phyloP scores from a whole-genome alignment of 2,888 invertebrate species.

The Plagiodera versicolora region DNA sequence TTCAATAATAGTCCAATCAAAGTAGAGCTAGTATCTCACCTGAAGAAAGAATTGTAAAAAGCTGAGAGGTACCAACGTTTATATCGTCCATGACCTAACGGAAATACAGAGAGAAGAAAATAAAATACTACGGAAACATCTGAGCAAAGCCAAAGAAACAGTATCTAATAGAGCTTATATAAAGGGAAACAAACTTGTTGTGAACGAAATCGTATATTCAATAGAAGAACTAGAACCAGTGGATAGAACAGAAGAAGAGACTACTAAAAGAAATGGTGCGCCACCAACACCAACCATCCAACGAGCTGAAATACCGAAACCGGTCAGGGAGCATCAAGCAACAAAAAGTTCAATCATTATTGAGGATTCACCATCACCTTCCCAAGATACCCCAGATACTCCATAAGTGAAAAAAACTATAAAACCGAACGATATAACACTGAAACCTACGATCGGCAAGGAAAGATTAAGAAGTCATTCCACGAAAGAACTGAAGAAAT shows the following conservation, averaged over 20 bases:
- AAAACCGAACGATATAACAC: no score
- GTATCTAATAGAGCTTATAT: constrained; percentile 4
- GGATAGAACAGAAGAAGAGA: constrained; percentile 4
- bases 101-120: no score
- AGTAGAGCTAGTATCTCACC: constrained; percentile 1
- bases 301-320: background rate
- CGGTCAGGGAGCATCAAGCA: background rate
- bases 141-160: constrained; percentile 1
- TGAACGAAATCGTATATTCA: constrained; percentile 1
- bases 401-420: no score
- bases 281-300: constrained; percentile 9
- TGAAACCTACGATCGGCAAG: no score
- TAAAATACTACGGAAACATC: no score
- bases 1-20: no score
- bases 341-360: background rate
- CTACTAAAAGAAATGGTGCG: constrained; percentile 5
- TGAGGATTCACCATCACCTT: background rate
- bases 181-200: constrained; percentile 4
- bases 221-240: constrained; percentile 1
- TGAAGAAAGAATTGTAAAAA: background rate
- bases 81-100: background rate
- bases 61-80: background rate
- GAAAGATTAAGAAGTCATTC: no score
- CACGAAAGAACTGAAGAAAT: no score
- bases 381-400: no score